Evolutionary conservation across 2,113 vertebrate genomes (phyloP).

Genomic region (Ammodytes marinus): DNA sequence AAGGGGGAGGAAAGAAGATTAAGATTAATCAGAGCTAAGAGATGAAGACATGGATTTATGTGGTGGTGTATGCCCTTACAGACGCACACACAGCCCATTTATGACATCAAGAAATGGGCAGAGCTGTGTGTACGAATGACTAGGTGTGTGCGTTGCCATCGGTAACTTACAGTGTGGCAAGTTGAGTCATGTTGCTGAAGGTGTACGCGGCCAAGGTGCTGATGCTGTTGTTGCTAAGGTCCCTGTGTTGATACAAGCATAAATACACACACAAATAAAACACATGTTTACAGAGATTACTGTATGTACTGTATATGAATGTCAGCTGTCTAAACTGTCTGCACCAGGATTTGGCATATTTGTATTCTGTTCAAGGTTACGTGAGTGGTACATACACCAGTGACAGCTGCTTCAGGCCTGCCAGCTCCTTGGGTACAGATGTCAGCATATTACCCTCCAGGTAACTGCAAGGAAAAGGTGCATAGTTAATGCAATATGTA

Average conservation of each 20-base stretch:
- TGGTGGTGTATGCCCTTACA: not conserved
- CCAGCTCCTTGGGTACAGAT: conserved; percentile 92
- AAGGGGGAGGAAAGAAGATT: not conserved
- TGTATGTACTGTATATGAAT: no score
- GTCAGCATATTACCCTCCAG: conserved; percentile 96
- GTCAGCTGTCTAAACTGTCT: not conserved
- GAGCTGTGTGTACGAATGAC: not conserved
- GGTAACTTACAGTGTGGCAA: conserved; percentile 91
- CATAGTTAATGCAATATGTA: conserved; percentile 9
- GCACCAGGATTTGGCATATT: not conserved
- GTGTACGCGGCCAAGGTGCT: conserved; percentile 89
- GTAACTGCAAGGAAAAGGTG: conserved; percentile 87
- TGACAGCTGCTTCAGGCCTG: conserved; percentile 88
- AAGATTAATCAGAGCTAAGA: conserved; percentile 13
- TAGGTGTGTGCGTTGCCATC: conserved; percentile 75
- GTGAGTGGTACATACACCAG: conserved; percentile 75
- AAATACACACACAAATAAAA: conserved; percentile 21
- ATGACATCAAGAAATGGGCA: not conserved
- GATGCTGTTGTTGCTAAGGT: conserved; percentile 99
- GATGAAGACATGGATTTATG: conserved; percentile 18
- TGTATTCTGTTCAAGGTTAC: conserved; percentile 38
- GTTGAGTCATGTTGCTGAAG: conserved; percentile 97
- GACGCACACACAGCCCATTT: conserved; percentile 11
- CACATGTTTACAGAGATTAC: not conserved
- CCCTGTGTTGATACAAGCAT: conserved; percentile 81